Evolutionary conservation across 2,797 vertebrate species (phyloP).

Genomic region (Sciaenops ocellatus): DNA sequence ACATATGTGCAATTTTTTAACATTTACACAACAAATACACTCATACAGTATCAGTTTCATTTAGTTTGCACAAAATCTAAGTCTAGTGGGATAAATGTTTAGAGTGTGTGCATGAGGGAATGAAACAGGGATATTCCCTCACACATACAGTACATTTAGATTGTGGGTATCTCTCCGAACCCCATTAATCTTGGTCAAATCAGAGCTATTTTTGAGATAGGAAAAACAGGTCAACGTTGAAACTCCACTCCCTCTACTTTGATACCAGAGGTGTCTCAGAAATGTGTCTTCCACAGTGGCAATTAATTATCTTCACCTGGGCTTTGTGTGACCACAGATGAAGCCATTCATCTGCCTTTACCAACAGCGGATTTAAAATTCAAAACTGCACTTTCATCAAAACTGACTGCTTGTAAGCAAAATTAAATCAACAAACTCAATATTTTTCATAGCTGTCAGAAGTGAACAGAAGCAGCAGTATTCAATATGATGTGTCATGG

Average conservation of each 20-base stretch:
- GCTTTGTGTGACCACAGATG: conserved; percentile 73
- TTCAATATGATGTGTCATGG: conserved; percentile 11
- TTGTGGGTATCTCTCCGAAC: conserved; percentile 68
- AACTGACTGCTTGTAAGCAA: conserved; percentile 50
- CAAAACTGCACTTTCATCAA: conserved; percentile 81
- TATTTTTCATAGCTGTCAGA: conserved; percentile 49
- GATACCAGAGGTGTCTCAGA: conserved; percentile 75
- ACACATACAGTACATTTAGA: conserved; percentile 68
- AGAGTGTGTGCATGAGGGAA: conserved; percentile 49
- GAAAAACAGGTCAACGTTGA: conserved; percentile 86
- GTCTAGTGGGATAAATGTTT: conserved; percentile 43
- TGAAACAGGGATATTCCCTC: conserved; percentile 75
- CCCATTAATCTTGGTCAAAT: conserved; percentile 87
- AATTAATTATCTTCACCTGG: conserved; percentile 84
- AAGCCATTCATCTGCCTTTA: conserved; percentile 80
- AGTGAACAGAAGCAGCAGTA: background rate
- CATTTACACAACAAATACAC: conserved; percentile 7
- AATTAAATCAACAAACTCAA: conserved; percentile 54
- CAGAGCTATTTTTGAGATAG: conserved; percentile 87
- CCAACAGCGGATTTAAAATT: conserved; percentile 58
- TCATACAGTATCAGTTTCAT: background rate
- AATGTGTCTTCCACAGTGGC: conserved; percentile 74
- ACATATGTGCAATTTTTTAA: background rate
- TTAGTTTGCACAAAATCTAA: conserved; percentile 16
- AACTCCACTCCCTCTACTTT: conserved; percentile 74